Base-by-base conservation (phyloP, 2,888 invertebrate species). In the Girardia tigrina region DNA sequence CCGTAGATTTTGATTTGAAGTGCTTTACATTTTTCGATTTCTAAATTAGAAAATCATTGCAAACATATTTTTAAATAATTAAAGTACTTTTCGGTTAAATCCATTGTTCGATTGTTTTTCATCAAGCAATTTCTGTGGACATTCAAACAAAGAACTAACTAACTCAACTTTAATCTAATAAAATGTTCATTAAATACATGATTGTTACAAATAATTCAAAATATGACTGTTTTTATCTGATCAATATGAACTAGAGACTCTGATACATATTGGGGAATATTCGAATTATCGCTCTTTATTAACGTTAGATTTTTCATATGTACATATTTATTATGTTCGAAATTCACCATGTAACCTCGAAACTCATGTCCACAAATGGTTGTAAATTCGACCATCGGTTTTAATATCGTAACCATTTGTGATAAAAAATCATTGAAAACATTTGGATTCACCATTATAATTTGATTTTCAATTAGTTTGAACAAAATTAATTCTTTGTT, bases 341-440 rank as follows among this genome's bases (percentile, higher is more conserved):
- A 6, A 56, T 56, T 56, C 23, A 56, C n/a, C n/a, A 56, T 6
- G n/a, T 56, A 23, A 16, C 56, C 56, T 2, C n/a, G 56, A 56
- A 56, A 56, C 4, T 20, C 56, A 56, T 56, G n/a, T n/a, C 56
- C n/a, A 56, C 20, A 56, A 56, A 56, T 56, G n/a, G 56, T 56
- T 2, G n/a, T 16, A 8, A 56, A 20, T 56, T 56, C 56, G 23
- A 56, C 23, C 2, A 23, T 56, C n/a, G 56, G 56, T 16, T 56
- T 56, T 20, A 16, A 4, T 8, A 56, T 8, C 4, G 4, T 12
- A 8, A 23, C 56, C n/a, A 56, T 20, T 56, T 56, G 56, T 20
- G 8, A 56, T 56, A 56, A 23, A n/a, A 56, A 56, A 12, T 4
- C n/a, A 56, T 56, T 8, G 6, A 56, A 56, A 56, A 56, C 23